A percentile compares a stretch with the other conserved stretches of the same genome.
Evolutionary conservation across 2,113 vertebrate species (phyloP).

Genomic region (Apus apus): DNA sequence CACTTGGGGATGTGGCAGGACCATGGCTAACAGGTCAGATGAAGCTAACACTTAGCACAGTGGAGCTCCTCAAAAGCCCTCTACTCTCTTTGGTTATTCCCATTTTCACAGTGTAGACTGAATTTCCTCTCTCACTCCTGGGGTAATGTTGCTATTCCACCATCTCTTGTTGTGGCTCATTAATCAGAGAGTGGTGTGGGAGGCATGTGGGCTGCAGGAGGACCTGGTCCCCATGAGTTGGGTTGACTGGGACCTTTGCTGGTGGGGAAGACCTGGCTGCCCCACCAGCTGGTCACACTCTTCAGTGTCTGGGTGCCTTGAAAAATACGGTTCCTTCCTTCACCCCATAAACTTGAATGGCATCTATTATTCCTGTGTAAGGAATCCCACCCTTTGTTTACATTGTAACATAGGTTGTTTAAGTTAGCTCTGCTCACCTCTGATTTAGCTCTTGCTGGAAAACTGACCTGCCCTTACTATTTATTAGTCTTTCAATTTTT

Average conservation of each 20-base stretch:
- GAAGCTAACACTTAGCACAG: background rate
- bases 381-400: background rate
- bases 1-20: background rate
- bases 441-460: background rate
- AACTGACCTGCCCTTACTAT: background rate
- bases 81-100: background rate
- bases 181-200: background rate
- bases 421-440: background rate
- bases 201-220: background rate
- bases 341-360: background rate
- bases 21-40: background rate
- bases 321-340: background rate
- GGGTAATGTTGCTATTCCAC: background rate
- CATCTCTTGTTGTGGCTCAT: background rate
- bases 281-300: background rate
- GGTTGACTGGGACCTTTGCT: background rate
- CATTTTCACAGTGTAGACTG: background rate
- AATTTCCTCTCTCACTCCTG: background rate
- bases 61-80: background rate
- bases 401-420: background rate
- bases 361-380: background rate
- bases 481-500: conserved; percentile 26
- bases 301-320: background rate
- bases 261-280: background rate
- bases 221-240: background rate